Base-by-base conservation (phyloP, 2,113 vertebrate genomes). In the Microcebus murinus region DNA sequence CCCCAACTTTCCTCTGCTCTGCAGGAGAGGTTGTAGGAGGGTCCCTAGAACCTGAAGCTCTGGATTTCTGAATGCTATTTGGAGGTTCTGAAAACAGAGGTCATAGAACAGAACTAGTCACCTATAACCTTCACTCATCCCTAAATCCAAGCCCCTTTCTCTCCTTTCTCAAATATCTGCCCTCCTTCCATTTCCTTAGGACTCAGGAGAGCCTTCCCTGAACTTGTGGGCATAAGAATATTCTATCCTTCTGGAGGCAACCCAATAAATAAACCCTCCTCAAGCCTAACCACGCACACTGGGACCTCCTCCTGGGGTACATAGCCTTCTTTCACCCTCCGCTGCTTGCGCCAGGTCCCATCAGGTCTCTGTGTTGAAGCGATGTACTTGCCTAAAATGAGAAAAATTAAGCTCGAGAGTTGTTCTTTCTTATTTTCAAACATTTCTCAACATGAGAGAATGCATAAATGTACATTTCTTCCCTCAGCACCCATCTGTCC, bases 221-320 rank as follows among this genome's bases (percentile, higher is more conserved):
- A 86, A 50, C 67, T 68, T 52, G 59, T 1, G 57, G 70, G 57
- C 52, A 95, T 21, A 39, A 76, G 27, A 10, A 31, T 39, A 21
- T 29, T 48, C 74, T 85, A 86, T 65, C 15, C 80, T 85, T 77
- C 45, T 29, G 36, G 39, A 27, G 63, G 61, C 50, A 93, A 10
- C 70, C 92, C 36, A 57, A 55, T 50, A 71, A 79, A 65, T 17
- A 74, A 42, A 42, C 63, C 95, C 45, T 77, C 45, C 74, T 63
- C 67, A 90, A 5, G 67, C 86, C 96, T 86, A 34, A 29, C 70
- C 70, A 99, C 99, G 98, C 98, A 99, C 99, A 99, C 99, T 9
- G 99, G 99, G 71, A 99, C 99, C 97, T 99, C 99, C 97, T 99
- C 99, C 98, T 99, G 99, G 0, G 99, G 99, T 4, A 99, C 99